Evolutionary conservation across 1,140 invertebrate genomes (phyloP), one percentile per base, ranked within the genome.

Genomic region (Philotrypesis tridentata): DNA sequence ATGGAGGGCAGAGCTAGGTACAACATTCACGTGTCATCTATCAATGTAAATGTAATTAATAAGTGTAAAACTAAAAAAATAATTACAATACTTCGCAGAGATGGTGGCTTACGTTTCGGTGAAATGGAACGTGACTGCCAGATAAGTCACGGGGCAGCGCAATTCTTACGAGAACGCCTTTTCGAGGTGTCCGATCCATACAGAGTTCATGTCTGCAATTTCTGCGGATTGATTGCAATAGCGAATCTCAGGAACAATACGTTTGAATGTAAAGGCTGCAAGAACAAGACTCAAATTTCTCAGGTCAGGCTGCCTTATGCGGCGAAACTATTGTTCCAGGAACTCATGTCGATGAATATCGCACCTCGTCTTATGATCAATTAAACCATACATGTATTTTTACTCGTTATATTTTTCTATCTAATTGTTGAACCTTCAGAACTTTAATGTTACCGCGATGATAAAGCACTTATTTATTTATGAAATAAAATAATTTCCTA

Each of bases 41-140:
- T 12, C 23, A 11, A 74, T 60, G 3, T 61, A 8, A 33, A n/a
- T 21, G 8, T 37, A 37, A 5, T 37, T 37, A 5, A 37, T 5
- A 55, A 75, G 21, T 61, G 9, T 7, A 11, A 11, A 14, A 43
- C 27, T 73, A 12, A 73, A 70, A 33, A 33, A 33, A 72, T 23
- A 43, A 25, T 23, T 25, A 11, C 68, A 70, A 37, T 40, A 77
- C 37, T 83, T 82, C 82, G 21, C 48, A 87, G 85, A 60, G 87
- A 88, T n/a, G 87, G 87, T 63, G 87, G 87, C 73, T 79, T 88
- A 55, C 86, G 87, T 80, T 88, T 88, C 21, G 87, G 87, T 33
- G 87, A 88, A 55, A 88, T 88, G 87, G 87, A 88, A 75, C 87
- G 87, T 6, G 87, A 88, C 71, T 88, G 87, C 82, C 87, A 87